Base-by-base conservation (phyloP, 2,888 invertebrate genomes). In the Plagodis pulveraria region DNA sequence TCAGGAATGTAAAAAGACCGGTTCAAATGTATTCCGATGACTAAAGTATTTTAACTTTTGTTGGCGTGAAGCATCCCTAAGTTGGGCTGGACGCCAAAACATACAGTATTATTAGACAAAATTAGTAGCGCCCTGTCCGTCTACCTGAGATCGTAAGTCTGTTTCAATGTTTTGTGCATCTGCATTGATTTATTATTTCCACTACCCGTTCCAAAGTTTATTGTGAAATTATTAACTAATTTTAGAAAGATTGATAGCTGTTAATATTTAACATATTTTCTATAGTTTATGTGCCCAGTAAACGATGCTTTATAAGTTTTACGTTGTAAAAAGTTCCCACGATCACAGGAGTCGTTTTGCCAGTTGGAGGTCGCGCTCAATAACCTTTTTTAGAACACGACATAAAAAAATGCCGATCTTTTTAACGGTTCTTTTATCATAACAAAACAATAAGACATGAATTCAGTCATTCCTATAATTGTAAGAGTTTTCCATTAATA, bases 61-160 rank as follows among this genome's bases (percentile, higher is more conserved):
- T 58, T 74, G 67, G 74, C 71, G 68, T 70, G 71, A 63, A 69
- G 67, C 80, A 80, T 77, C 79, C 78, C 77, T 80, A 78, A 72
- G 69, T 79, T 84, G 89, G 91, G 83, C 76, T 74, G 65, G 73
- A 74, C 52, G 90, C 91, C 91, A 91, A 89, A 79, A 80, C 76
- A 66, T 69, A 68, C 79, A 78, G 83, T 91, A 91, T 90, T 87
- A 89, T 89, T 91, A 91, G 91, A 86, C 80, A 77, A 22, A 22
- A 86, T 86, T 84, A 84, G 78, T 76, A 78, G 77, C 83, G 76
- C 75, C 71, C 71, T 67, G 75, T 74, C 70, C 76, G 72, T 83
- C 84, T 90, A 90, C 91, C 89, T 90, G 88, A 68, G 63, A 38
- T 56, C 50, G 56, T 55, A 60, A 44, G 59, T 53, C 62, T 57